Evolutionary conservation across 1,140 invertebrate species (phyloP).

Genomic region (Bradysia coprophila): DNA sequence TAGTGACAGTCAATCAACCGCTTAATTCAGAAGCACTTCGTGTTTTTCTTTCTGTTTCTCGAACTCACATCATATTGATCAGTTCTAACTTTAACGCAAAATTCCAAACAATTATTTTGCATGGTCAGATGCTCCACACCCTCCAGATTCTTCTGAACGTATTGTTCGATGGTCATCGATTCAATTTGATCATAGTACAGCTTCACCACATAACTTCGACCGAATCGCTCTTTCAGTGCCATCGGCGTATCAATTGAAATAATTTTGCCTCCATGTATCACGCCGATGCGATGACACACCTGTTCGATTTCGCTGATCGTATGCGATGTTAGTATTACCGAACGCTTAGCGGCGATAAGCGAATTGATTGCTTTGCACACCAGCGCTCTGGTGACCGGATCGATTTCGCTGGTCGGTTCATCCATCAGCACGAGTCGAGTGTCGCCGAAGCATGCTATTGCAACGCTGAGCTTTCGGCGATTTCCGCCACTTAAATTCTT

Average conservation of each 20-base stretch:
- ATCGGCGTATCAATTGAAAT: conserved; percentile 47
- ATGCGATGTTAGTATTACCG: conserved; percentile 47
- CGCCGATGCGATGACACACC: conserved; percentile 46
- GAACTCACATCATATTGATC: too few relatives aligned
- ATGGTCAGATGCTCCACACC: too few relatives aligned
- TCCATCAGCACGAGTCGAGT: conserved; percentile 61
- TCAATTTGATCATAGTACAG: conserved; percentile 15
- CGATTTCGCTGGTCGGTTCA: conserved; percentile 51
- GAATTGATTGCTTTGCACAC: conserved; percentile 35
- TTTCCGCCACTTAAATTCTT: conserved; percentile 57
- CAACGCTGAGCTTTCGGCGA: conserved; percentile 68
- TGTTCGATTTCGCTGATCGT: conserved; percentile 60
- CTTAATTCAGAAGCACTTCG: too few relatives aligned
- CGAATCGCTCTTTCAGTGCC: conserved; percentile 43
- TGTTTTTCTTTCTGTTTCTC: too few relatives aligned
- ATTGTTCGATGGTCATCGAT: conserved; percentile 10
- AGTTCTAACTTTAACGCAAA: too few relatives aligned
- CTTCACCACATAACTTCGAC: conserved; percentile 15
- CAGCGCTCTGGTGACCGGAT: conserved; percentile 42
- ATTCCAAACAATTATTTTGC: too few relatives aligned
- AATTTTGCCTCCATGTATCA: conserved; percentile 47
- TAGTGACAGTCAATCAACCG: too few relatives aligned
- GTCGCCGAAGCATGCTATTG: conserved; percentile 61
- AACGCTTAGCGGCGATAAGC: conserved; percentile 29
- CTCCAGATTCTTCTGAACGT: too few relatives aligned